Evolutionary conservation across 2,888 invertebrate species (phyloP).

Genomic region (Chelonus formosanus): DNA sequence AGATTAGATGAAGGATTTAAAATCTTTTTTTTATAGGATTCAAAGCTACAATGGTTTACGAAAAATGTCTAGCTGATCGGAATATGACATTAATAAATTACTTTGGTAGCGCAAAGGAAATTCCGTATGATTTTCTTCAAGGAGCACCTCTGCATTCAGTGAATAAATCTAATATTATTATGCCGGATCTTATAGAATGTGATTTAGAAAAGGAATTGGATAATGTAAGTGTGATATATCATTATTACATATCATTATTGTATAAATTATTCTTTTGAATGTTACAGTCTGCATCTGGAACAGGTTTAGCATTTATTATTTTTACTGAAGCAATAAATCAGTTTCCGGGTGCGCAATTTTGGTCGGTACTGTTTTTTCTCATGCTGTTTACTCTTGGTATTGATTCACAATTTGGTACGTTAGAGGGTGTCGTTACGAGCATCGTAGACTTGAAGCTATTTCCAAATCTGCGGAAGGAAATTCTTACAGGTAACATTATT

Average conservation of each 20-base stretch:
- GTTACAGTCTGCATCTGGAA: conserved; percentile 91
- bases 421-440: conserved; percentile 95
- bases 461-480: conserved; percentile 89
- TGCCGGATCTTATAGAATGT: conserved; percentile 78
- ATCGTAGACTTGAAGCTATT: conserved; percentile 95
- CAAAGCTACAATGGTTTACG: conserved; percentile 86
- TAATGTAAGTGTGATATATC: conserved; percentile 73
- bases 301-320: conserved; percentile 95
- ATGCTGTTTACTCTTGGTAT: conserved; percentile 97
- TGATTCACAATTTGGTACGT: conserved; percentile 94
- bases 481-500: conserved; percentile 75
- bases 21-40: conserved; percentile 69
- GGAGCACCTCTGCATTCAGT: conserved; percentile 69
- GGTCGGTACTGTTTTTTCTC: conserved; percentile 95
- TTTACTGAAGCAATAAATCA: conserved; percentile 98
- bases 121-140: conserved; percentile 68
- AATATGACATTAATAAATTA: conserved; percentile 71
- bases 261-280: background rate
- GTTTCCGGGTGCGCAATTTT: conserved; percentile 94
- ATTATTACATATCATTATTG: background rate
- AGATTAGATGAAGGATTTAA: background rate
- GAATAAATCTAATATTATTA: conserved; percentile 69
- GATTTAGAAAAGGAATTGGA: conserved; percentile 87
- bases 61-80: conserved; percentile 74
- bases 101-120: conserved; percentile 68